A percentile compares a stretch with the other conserved stretches of the same genome.
phyloP scores from a whole-genome alignment of 1,140 invertebrate genomes.

The Hormaphis cornu region DNA sequence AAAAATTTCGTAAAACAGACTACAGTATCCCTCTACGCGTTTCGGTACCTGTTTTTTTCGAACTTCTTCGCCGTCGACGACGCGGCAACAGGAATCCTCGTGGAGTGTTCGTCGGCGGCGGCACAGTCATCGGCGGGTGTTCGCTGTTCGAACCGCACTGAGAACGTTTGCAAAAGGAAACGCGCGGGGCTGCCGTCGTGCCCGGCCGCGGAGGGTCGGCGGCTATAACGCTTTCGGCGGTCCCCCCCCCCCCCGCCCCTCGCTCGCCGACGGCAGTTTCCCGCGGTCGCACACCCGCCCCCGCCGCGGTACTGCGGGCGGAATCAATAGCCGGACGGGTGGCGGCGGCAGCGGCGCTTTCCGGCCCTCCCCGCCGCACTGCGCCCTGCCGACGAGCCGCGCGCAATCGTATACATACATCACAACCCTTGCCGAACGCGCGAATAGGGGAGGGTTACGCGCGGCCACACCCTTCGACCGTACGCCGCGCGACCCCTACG shows the following conservation, averaged over 20 bases:
- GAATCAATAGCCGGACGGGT: conserved; percentile 14
- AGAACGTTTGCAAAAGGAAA: conserved; percentile 7
- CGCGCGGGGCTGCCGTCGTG: background rate
- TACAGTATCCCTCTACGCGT: background rate
- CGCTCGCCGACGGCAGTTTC: background rate
- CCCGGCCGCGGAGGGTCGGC: background rate
- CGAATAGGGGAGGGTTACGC: background rate
- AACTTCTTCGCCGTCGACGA: too few species aligned
- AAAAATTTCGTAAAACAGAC: too few species aligned
- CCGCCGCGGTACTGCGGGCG: background rate
- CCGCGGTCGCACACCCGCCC: background rate
- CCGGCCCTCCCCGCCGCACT: background rate
- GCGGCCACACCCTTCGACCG: conserved; percentile 21
- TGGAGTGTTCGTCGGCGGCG: background rate
- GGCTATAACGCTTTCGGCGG: too few species aligned
- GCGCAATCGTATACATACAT: background rate
- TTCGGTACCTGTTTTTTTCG: too few species aligned
- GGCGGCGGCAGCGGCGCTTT: background rate
- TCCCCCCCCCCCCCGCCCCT: background rate
- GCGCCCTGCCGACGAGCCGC: background rate
- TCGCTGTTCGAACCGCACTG: background rate
- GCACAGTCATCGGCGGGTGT: background rate
- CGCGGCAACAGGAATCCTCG: too few species aligned
- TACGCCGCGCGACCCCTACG: background rate
- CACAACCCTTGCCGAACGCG: too few species aligned